phyloP scores from a whole-genome alignment of 2,113 vertebrate genomes.

The Ciconia boyciana region DNA sequence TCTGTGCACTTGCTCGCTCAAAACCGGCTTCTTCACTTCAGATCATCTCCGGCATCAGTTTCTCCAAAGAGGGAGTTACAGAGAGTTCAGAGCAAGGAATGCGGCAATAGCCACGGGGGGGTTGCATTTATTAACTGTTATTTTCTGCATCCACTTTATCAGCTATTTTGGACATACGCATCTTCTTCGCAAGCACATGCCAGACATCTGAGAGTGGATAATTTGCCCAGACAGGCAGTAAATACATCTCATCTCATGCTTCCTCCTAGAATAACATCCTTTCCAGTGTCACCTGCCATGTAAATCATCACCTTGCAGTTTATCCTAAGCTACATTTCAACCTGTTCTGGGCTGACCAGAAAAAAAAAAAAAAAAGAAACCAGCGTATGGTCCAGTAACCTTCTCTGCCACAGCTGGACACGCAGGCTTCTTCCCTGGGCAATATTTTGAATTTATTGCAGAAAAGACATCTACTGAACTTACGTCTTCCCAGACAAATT shows the following conservation, averaged over 20 bases:
- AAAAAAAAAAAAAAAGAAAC: neutral
- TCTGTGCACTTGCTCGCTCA: neutral
- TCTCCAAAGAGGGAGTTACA: neutral
- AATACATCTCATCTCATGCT: slow-evolving; percentile 17
- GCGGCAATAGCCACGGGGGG: neutral
- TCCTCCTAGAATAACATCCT: slow-evolving; percentile 25
- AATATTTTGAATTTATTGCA: neutral
- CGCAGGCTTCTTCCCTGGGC: neutral
- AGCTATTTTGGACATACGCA: neutral
- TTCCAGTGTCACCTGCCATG: slow-evolving; percentile 13
- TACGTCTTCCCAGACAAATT: neutral
- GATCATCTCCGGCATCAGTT: neutral
- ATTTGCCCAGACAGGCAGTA: slow-evolving; percentile 53
- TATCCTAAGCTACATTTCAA: slow-evolving; percentile 7
- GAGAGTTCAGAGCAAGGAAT: neutral
- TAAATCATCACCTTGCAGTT: slow-evolving; percentile 50
- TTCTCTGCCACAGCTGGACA: neutral
- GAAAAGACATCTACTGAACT: neutral
- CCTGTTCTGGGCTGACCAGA: neutral
- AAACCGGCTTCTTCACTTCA: neutral
- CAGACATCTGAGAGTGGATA: slow-evolving; percentile 11
- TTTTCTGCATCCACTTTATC: neutral
- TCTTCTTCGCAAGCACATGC: neutral
- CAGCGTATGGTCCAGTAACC: neutral
- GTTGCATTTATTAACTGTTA: neutral